Evolutionary conservation across 37 sponge, comb jelly and placozoan genomes (phyloP).

Genomic region (Halichondria panicea): DNA sequence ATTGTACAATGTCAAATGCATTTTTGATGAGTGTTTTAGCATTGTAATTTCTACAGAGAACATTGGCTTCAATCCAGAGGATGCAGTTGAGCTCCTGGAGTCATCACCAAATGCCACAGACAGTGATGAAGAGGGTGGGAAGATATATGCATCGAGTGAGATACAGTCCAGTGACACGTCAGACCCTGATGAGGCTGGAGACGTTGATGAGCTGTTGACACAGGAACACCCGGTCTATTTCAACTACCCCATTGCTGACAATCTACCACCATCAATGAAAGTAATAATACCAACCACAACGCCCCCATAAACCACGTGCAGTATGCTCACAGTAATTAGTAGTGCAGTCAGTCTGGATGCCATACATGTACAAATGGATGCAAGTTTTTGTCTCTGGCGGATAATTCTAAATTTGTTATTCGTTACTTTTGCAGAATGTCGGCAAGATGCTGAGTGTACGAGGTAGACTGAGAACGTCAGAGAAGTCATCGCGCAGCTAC

Average conservation of each 20-base stretch:
- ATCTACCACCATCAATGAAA: conserved; percentile 32
- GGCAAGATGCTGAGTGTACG: conserved; percentile 61
- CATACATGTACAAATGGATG: not conserved
- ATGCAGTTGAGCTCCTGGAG: too few relatives aligned
- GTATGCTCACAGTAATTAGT: not conserved
- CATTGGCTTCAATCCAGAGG: conserved; percentile 12
- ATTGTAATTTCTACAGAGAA: too few relatives aligned
- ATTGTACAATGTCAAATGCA: too few relatives aligned
- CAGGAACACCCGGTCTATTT: conserved; percentile 67
- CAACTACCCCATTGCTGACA: conserved; percentile 47
- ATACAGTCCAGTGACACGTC: conserved; percentile 46
- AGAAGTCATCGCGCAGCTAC: conserved; percentile 23
- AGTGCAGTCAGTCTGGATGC: not conserved
- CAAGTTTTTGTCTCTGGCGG: not conserved
- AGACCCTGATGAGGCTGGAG: conserved; percentile 61
- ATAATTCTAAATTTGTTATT: not conserved
- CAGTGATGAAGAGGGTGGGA: not conserved
- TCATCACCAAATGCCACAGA: not conserved
- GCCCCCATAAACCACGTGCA: not conserved
- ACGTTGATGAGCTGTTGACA: conserved; percentile 68
- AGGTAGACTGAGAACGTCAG: conserved; percentile 42
- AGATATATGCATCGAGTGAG: not conserved
- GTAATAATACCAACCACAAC: not conserved
- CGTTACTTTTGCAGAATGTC: conserved; percentile 30
- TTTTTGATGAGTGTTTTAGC: too few relatives aligned